Percentiles rank a stretch among this genome's conserved stretches.
These are phyloP conservation scores for Neotoma lepida DNA, from an alignment of 2,113 vertebrate species.

Conservation along the genomic window DNA sequence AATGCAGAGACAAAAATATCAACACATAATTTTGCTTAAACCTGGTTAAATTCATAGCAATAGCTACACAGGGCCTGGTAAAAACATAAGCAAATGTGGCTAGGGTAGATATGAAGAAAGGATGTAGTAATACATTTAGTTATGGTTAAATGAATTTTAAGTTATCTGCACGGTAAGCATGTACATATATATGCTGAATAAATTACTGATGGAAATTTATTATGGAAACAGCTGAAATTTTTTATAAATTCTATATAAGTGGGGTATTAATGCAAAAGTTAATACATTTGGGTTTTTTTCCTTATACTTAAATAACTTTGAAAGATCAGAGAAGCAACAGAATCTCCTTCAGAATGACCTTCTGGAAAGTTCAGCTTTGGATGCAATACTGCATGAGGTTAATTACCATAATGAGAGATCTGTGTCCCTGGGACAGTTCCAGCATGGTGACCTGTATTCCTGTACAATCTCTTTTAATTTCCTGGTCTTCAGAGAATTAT, in stretches of 20 bases:
- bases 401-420: conserved; percentile 38
- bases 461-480: background rate
- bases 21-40: background rate
- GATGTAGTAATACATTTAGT: background rate
- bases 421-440: background rate
- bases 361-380: background rate
- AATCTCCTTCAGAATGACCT: background rate
- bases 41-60: background rate
- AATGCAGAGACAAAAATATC: background rate
- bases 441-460: background rate
- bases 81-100: background rate
- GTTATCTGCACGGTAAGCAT: background rate
- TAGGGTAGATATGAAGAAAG: background rate
- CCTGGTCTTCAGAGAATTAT: background rate
- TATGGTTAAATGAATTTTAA: background rate
- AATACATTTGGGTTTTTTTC: background rate
- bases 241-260: background rate
- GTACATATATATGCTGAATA: background rate
- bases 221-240: background rate
- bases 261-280: background rate
- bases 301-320: background rate
- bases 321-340: background rate
- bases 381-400: background rate
- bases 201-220: background rate
- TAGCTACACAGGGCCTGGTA: background rate